Evolutionary conservation across 2,888 invertebrate species (phyloP).

Genomic region (Cheilosia vernalis): DNA sequence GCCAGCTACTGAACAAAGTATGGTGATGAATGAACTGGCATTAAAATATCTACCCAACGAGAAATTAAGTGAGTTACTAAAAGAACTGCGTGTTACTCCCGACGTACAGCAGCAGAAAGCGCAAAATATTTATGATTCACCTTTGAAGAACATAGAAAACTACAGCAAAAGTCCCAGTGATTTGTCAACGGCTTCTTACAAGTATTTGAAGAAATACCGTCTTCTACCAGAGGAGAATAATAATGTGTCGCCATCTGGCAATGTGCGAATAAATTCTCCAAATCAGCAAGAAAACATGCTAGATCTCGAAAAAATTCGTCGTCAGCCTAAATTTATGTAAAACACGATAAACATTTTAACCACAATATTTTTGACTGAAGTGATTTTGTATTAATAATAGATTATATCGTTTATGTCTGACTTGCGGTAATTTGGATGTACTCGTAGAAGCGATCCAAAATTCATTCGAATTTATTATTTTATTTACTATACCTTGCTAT

Average conservation of each 20-base stretch:
- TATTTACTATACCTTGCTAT: conserved; percentile 21
- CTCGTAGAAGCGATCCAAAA: background rate
- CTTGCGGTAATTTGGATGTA: background rate
- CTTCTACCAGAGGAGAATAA: conserved; percentile 79
- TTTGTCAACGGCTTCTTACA: conserved; percentile 81
- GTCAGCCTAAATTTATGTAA: conserved; percentile 80
- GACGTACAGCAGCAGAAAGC: background rate
- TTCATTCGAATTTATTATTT: conserved; percentile 30
- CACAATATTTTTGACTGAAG: conserved; percentile 9
- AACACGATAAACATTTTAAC: background rate
- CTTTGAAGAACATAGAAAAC: conserved; percentile 78
- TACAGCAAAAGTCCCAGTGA: conserved; percentile 78
- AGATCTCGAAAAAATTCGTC: conserved; percentile 80
- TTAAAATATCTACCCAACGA: conserved; percentile 81
- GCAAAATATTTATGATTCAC: conserved; percentile 54
- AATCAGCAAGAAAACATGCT: conserved; percentile 77
- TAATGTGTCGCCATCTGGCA: conserved; percentile 57
- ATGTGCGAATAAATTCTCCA: conserved; percentile 55
- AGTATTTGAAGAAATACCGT: conserved; percentile 81
- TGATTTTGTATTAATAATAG: conserved; percentile 2
- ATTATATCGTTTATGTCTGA: background rate
- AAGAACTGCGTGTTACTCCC: conserved; percentile 77
- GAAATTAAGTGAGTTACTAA: conserved; percentile 79
- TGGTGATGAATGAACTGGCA: conserved; percentile 82
- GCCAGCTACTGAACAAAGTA: conserved; percentile 79